Conservation (phyloP, 2,888 invertebrate genomes). For the Trachelus troglodyta region DNA sequence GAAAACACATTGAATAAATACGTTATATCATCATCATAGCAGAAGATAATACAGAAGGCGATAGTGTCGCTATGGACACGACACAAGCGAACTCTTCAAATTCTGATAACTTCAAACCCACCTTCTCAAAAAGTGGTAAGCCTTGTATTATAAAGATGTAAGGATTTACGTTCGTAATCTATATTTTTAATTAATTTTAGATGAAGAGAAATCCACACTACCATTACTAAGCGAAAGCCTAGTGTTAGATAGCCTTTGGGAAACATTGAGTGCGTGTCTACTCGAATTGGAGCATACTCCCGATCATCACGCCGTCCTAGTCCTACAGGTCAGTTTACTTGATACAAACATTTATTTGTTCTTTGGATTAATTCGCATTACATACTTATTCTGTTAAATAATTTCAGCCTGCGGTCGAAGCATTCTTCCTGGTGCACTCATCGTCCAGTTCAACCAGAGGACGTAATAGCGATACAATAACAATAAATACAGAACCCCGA, state of each 20-base stretch:
- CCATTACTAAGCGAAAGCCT: constrained; percentile 78
- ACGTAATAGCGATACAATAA: constrained; percentile 36
- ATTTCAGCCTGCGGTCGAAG: constrained; percentile 83
- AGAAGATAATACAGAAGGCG: constrained; percentile 42
- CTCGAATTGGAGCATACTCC: constrained; percentile 83
- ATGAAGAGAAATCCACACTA: constrained; percentile 58
- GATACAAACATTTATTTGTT: constrained; percentile 4
- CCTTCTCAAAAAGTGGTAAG: constrained; percentile 39
- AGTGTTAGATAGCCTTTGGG: constrained; percentile 80
- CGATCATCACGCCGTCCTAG: constrained; percentile 88
- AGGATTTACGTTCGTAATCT: background rate
- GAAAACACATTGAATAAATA: constrained; percentile 12
- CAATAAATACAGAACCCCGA: constrained; percentile 50
- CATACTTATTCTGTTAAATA: constrained; percentile 19
- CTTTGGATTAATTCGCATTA: background rate
- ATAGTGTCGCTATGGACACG: constrained; percentile 57
- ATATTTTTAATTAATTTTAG: background rate
- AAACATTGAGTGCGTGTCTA: constrained; percentile 81
- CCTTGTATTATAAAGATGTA: background rate
- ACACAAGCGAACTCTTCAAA: constrained; percentile 46
- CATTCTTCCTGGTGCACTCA: constrained; percentile 90
- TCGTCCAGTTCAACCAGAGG: constrained; percentile 68
- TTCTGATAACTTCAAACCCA: constrained; percentile 35
- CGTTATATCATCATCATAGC: constrained; percentile 18
- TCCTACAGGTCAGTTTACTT: constrained; percentile 72